Evolutionary conservation across 2,797 vertebrate genomes (phyloP), one percentile per base, ranked within the genome.

Genomic region (Spinibarbus caldwelli): DNA sequence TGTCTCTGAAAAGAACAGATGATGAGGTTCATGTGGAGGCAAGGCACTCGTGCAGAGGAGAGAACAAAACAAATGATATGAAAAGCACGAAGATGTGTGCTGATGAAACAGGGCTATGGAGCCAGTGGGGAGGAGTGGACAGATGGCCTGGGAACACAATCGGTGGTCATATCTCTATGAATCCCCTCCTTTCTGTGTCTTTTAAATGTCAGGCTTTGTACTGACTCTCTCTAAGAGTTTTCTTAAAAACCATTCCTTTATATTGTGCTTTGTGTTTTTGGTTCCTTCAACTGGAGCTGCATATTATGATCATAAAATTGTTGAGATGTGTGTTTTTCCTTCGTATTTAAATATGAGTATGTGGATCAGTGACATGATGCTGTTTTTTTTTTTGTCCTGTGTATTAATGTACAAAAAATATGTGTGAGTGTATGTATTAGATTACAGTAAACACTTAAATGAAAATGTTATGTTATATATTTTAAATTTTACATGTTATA

Each of bases 201-300:
- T 43, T 9, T 66, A 89, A 90, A 88, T 87, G 84, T 87, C 81
- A 90, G 52, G 54, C 47, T 71, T 86, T 86, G 71, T 82, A 57
- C 80, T 79, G 73, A 45, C 41, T 10, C 19, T 26, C 71, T 82
- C 47, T 73, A 49, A 47, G 81, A 83, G 23, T 43, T 41, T 78
- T 29, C 36, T 43, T 62, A 43, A 78, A 78, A 29, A 38, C n/a
- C 15, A 12, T 68, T 64, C 78, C 52, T 76, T 76, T 38, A 49
- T 66, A 11, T 66, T 83, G 36, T 75, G 31, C 57, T 71, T 73
- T 68, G 26, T 70, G 14, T 75, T 57, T 57, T n/a, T n/a, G 49
- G 49, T 15, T 57, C 19, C 36, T 23, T 75, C 12, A 57, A 6
- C 21, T 36, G 6, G 12, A 59, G 34, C 21, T 77, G 49, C 21